A percentile compares a stretch with the other conserved stretches of the same genome.
Evolutionary conservation across 2,113 vertebrate species (phyloP).

Genomic region (Scalopus aquaticus): DNA sequence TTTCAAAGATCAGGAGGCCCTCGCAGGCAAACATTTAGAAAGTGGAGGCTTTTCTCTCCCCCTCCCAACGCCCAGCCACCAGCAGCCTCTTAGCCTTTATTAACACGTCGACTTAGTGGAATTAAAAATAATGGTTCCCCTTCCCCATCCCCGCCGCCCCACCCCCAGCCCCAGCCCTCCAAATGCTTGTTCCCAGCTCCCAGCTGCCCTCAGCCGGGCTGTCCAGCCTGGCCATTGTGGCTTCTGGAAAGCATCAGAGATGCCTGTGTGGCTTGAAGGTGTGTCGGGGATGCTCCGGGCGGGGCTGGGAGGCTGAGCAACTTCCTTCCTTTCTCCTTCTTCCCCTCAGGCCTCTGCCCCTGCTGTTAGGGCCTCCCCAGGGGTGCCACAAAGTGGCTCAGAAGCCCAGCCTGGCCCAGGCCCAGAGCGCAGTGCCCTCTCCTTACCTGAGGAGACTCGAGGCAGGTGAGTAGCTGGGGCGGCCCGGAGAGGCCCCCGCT

Average conservation of each 20-base stretch:
- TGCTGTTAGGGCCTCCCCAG: background rate
- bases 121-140: conserved; percentile 83
- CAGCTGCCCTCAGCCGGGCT: background rate
- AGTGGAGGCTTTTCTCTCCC: background rate
- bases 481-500: background rate
- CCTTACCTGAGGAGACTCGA: background rate
- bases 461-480: background rate
- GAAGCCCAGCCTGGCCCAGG: background rate
- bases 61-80: conserved; percentile 9
- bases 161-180: background rate
- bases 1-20: conserved; percentile 65
- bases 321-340: background rate
- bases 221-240: background rate
- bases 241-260: conserved; percentile 16
- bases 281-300: background rate
- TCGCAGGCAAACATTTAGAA: conserved; percentile 23
- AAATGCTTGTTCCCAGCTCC: conserved; percentile 69
- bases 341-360: background rate
- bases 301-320: background rate
- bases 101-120: conserved; percentile 82
- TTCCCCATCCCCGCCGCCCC: conserved; percentile 73
- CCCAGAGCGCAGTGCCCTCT: background rate
- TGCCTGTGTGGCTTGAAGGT: conserved; percentile 10
- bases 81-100: conserved; percentile 48
- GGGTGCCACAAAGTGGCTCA: accelerated